phyloP scores from a whole-genome alignment of 2,797 vertebrate genomes.

The Chaetophractus vellerosus region DNA sequence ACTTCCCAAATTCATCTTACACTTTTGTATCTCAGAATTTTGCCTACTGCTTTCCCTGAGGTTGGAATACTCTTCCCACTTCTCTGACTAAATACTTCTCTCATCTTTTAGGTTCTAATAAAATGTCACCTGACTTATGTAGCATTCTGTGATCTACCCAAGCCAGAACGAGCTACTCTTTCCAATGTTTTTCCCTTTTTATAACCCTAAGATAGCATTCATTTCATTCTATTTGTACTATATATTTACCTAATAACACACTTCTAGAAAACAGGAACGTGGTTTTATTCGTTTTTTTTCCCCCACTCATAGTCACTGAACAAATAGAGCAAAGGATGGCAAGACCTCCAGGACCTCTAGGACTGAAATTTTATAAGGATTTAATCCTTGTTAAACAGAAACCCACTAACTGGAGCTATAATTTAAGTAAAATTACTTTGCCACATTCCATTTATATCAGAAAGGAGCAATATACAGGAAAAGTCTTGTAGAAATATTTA shows the following conservation, averaged over 20 bases:
- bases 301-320: not conserved
- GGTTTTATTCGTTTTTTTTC: not conserved
- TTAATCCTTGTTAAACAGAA: slow-evolving; percentile 32
- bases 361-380: not conserved
- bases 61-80: not conserved
- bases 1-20: not conserved
- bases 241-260: not conserved
- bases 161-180: not conserved
- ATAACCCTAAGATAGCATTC: not conserved
- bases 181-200: slow-evolving; percentile 13
- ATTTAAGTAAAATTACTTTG: slow-evolving; percentile 35
- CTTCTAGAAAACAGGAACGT: slow-evolving; percentile 11
- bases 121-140: not conserved
- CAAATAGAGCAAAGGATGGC: not conserved
- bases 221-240: not conserved
- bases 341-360: not conserved
- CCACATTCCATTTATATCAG: not conserved
- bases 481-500: slow-evolving; percentile 1
- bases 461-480: slow-evolving; percentile 7
- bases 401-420: not conserved
- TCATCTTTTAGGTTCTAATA: slow-evolving; percentile 43
- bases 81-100: not conserved
- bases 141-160: not conserved
- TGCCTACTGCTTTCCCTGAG: slow-evolving; percentile 23
- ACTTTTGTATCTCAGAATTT: not conserved